phyloP scores from a whole-genome alignment of 1,140 invertebrate genomes.

The Goniozus legneri region DNA sequence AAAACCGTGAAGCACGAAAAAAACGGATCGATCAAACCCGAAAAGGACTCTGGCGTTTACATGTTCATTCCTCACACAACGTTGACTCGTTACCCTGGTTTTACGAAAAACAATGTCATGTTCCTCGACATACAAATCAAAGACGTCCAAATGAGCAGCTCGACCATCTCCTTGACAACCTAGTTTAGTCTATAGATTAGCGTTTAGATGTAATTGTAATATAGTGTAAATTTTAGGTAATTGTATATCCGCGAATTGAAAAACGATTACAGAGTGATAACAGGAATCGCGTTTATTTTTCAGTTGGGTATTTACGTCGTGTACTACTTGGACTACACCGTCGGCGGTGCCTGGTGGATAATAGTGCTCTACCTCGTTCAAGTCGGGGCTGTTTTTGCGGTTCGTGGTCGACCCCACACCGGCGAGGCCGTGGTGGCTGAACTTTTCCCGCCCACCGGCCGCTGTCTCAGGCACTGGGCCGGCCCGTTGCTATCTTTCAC shows the following conservation, averaged over 20 bases:
- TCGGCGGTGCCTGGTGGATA: slow-evolving; percentile 84
- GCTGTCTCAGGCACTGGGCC: slow-evolving; percentile 58
- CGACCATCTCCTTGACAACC: slow-evolving; percentile 17
- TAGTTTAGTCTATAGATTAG: too few relatives aligned
- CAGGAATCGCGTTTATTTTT: slow-evolving; percentile 26
- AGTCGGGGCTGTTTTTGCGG: slow-evolving; percentile 75
- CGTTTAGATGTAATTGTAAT: too few relatives aligned
- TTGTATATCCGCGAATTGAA: too few relatives aligned
- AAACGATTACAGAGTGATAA: too few relatives aligned
- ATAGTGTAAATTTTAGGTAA: too few relatives aligned
- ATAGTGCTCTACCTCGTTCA: slow-evolving; percentile 74
- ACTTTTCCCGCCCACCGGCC: slow-evolving; percentile 57
- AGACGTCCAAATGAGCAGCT: slow-evolving; percentile 28
- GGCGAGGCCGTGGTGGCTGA: slow-evolving; percentile 77
- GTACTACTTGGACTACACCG: slow-evolving; percentile 79
- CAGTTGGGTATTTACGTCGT: slow-evolving; percentile 80
- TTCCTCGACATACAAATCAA: slow-evolving; percentile 63
- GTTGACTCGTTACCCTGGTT: slow-evolving; percentile 60
- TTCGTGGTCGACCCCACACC: slow-evolving; percentile 78
- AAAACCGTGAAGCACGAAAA: slow-evolving; percentile 51
- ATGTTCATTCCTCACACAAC: slow-evolving; percentile 71
- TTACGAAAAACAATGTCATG: slow-evolving; percentile 62
- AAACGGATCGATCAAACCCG: slow-evolving; percentile 48
- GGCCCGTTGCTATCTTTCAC: slow-evolving; percentile 76
- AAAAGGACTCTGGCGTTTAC: slow-evolving; percentile 62